phyloP scores from a whole-genome alignment of 2,113 vertebrate species.

The Vimba vimba region DNA sequence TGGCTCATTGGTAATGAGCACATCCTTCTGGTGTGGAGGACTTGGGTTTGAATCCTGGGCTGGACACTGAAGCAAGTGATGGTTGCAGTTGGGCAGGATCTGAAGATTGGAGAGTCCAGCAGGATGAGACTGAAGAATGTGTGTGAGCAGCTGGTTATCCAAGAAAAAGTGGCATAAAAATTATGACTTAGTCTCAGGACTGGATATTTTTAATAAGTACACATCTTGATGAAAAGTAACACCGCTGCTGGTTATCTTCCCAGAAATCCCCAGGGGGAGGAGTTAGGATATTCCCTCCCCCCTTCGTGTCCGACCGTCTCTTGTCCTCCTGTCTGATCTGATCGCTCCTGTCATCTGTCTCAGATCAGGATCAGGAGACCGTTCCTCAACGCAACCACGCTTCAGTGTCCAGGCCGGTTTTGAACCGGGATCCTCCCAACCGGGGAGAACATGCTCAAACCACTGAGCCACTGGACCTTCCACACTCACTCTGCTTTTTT shows the following conservation, averaged over 20 bases:
- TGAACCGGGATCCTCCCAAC: background rate
- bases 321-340: fast-evolving
- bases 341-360: background rate
- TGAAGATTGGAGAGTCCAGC: background rate
- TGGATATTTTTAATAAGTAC: background rate
- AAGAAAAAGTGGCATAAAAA: background rate
- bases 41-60: background rate
- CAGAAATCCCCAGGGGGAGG: background rate
- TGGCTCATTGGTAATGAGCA: background rate
- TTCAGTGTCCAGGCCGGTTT: background rate
- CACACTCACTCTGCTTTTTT: background rate
- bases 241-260: background rate
- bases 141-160: fast-evolving
- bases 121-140: background rate
- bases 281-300: background rate
- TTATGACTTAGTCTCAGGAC: fast-evolving
- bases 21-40: background rate
- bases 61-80: fast-evolving
- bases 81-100: background rate
- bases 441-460: background rate
- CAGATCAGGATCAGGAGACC: background rate
- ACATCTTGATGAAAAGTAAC: fast-evolving
- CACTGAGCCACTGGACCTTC: background rate
- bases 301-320: background rate
- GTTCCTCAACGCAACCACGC: background rate